Evolutionary conservation across 2,888 invertebrate genomes (phyloP), one percentile per base, ranked within the genome.

Genomic region (Autographa pulchrina): DNA sequence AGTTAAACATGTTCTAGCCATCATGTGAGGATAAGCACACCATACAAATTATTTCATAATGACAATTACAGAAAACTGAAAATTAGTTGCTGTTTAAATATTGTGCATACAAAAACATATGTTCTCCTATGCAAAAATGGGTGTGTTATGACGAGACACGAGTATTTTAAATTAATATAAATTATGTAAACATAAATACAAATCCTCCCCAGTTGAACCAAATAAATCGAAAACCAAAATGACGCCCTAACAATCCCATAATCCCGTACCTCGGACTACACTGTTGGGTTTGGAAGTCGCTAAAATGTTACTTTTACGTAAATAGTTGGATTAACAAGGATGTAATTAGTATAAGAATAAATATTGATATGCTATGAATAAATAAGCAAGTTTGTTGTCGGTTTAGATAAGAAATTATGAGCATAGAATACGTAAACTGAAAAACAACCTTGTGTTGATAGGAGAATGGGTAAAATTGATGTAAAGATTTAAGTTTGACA

Each of bases 141-240:
- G 13, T 41, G 41, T 41, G 41, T 41, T 41, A 41, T 41, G 41
- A 48, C 4, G 48, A 48, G n/a, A 43, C 43, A 48, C 14, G 48
- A n/a, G 14, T 48, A 18, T 48, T 54, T 61, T 74, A 61, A 70
- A n/a, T n/a, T n/a, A n/a, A 38, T 38, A 38, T 38, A 11, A 38
- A 25, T 38, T 35, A 31, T 59, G 16, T 67, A 38, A 56, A 32
- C 35, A 68, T 62, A 70, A 71, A 71, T 31, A 68, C 48, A 48
- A 48, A 48, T 48, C 48, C 48, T n/a, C n/a, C 41, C n/a, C 16
- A 48, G 62, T 18, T 70, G 71, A 69, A 73, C 62, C 88, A 89
- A 92, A 92, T 92, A 92, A 92, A 92, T 91, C 87, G 90, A 84
- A 85, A 88, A 88, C 85, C 88, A 81, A 90, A 92, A 92, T 90